phyloP scores from a whole-genome alignment of 2,797 vertebrate genomes.

The Agapornis canus region DNA sequence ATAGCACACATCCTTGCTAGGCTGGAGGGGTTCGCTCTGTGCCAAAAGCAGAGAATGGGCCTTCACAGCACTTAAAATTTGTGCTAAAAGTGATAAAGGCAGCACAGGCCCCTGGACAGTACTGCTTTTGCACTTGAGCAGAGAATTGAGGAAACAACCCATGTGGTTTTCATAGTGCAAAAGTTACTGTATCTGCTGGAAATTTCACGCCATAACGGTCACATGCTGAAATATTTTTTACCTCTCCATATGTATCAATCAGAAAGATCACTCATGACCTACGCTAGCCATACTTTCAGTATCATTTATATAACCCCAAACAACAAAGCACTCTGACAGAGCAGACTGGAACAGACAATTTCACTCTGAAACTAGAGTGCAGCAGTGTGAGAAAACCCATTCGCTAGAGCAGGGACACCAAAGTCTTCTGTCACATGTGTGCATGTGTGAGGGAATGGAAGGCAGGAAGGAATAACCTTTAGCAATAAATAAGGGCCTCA shows the following conservation, averaged over 20 bases:
- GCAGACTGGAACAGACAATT: neutral
- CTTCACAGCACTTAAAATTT: neutral
- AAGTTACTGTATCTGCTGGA: neutral
- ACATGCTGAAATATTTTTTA: neutral
- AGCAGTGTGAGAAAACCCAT: neutral
- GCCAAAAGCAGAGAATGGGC: neutral
- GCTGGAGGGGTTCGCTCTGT: neutral
- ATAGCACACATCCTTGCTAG: fast-evolving
- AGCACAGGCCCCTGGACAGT: neutral
- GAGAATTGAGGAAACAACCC: neutral
- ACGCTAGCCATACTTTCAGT: neutral
- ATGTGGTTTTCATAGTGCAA: neutral
- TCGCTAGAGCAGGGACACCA: neutral
- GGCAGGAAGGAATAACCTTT: neutral
- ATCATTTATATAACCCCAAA: neutral
- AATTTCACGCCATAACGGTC: neutral
- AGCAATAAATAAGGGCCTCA: neutral
- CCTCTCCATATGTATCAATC: neutral
- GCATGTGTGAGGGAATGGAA: neutral
- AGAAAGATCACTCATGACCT: neutral
- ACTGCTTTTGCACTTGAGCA: neutral
- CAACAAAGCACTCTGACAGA: neutral
- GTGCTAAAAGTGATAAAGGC: fast-evolving
- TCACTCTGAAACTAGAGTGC: neutral
- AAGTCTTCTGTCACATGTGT: fast-evolving